Percentiles rank a stretch among this genome's conserved stretches.
Conservation (phyloP, 2,113 vertebrate genomes). For the Xiphophorus hellerii region DNA sequence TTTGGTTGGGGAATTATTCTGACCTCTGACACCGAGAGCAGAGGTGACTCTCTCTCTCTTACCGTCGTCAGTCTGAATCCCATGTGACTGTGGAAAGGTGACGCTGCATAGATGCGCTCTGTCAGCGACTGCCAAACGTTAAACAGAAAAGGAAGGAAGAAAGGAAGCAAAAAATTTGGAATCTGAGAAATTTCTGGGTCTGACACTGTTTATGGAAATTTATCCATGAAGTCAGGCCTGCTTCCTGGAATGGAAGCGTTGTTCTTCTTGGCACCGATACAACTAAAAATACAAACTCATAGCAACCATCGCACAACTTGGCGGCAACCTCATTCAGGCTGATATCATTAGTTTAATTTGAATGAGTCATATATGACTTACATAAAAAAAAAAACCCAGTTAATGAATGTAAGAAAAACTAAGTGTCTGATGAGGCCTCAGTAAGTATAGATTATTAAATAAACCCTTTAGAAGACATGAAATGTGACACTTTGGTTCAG, state of each 20-base stretch:
- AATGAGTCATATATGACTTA: constrained; percentile 4
- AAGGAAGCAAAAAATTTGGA: constrained; percentile 77
- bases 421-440: neutral
- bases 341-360: constrained; percentile 19
- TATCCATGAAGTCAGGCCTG: constrained; percentile 60
- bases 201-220: constrained; percentile 79
- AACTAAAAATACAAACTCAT: constrained; percentile 54
- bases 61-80: neutral
- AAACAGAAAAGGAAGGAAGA: constrained; percentile 67
- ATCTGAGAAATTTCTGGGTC: constrained; percentile 73
- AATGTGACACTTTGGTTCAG: neutral
- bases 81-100: constrained; percentile 39
- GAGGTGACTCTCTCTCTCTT: neutral
- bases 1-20: neutral
- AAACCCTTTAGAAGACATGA: neutral
- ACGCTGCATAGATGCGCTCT: constrained; percentile 30
- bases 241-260: constrained; percentile 72
- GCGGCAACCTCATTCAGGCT: constrained; percentile 28
- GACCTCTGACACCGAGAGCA: neutral
- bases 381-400: neutral
- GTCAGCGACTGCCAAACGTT: constrained; percentile 49
- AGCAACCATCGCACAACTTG: constrained; percentile 31
- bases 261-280: constrained; percentile 48
- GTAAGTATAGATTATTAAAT: neutral
- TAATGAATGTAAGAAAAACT: neutral